Base-by-base conservation (phyloP, 2,888 invertebrate genomes). In the Nowickia ferox region DNA sequence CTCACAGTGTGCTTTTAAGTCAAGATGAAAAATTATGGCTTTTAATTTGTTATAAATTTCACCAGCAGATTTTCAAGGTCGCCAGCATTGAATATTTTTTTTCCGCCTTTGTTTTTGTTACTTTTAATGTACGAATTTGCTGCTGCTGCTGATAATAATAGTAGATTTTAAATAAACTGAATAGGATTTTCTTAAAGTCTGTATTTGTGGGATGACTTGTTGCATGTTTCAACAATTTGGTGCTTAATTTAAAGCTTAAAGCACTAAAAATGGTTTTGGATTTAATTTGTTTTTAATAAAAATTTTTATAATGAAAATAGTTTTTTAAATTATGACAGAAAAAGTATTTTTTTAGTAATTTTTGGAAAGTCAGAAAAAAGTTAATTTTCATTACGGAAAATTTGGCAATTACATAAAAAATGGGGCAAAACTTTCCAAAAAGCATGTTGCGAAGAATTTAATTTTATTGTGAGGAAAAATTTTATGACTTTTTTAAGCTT, bases 1-100 rank as follows among this genome's bases (percentile, higher is more conserved):
- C 22, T 38, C 74, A 48, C 17, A 53, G 68, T 84, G 69, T 88
- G 80, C 74, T 86, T 80, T 88, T 90, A 90, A 89, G 89, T 90
- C 91, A 91, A 91, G 91, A 91, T 91, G 91, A 91, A 91, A 91
- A 91, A 91, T 91, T 91, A 91, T 91, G 91, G 91, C 91, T 90
- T 91, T 91, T 91, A 91, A 91, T 91, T 91, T 91, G 91, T 91
- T 91, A 90, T 91, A 90, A 89, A 83, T 86, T 84, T 86, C 65
- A 81, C 84, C 77, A 86, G 22, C 79, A 83, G 83, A 86, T 83
- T 85, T 75, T 86, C 86, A 86, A 86, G 86, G 86, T 86, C 83
- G 66, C 68, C 77, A 61, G 48, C 68, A 84, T 78, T 51, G 65
- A 71, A 55, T 17, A 53, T 55, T 82, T 76, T 79, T 22, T 63